Conservation (phyloP, 2,113 vertebrate genomes). For the Seriola aureovittata region DNA sequence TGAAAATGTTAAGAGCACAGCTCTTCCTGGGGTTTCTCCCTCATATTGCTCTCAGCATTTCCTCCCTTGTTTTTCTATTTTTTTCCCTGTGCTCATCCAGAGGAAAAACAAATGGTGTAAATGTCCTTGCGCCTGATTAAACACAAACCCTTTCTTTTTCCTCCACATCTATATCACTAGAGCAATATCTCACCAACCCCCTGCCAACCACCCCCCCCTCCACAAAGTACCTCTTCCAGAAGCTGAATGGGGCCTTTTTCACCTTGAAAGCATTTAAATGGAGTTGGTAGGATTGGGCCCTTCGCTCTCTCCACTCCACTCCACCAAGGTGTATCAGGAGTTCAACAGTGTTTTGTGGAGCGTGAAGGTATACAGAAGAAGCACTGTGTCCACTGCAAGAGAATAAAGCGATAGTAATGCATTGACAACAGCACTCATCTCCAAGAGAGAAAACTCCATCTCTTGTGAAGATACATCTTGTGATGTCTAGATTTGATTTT, state of each 20-base stretch:
- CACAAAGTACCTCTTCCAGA: slow-evolving; percentile 62
- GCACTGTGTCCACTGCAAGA: slow-evolving; percentile 33
- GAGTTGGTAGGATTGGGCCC: slow-evolving; percentile 60
- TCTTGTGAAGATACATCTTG: slow-evolving; percentile 40
- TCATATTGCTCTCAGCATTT: slow-evolving; percentile 68
- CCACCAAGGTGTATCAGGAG: slow-evolving; percentile 69
- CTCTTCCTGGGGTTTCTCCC: slow-evolving; percentile 61
- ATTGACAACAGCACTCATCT: slow-evolving; percentile 62
- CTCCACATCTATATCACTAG: slow-evolving; percentile 43
- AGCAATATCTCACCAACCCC: slow-evolving; percentile 60
- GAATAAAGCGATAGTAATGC: slow-evolving; percentile 68
- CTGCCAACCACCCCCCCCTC: slow-evolving; percentile 49
- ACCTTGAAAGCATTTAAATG: slow-evolving; percentile 80
- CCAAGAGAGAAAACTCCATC: slow-evolving; percentile 27
- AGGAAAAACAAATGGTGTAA: slow-evolving; percentile 82
- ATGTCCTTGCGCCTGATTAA: slow-evolving; percentile 77
- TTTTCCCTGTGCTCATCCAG: slow-evolving; percentile 64
- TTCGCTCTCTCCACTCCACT: slow-evolving; percentile 50
- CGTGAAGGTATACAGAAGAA: slow-evolving; percentile 59
- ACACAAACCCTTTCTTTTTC: slow-evolving; percentile 55
- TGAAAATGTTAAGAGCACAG: slow-evolving; percentile 76
- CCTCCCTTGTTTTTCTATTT: slow-evolving; percentile 62
- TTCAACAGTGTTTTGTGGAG: slow-evolving; percentile 71
- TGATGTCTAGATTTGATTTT: slow-evolving; percentile 55
- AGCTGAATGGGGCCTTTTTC: slow-evolving; percentile 71